Percentiles rank a stretch among this genome's conserved stretches.
Evolutionary conservation across 2,113 vertebrate genomes (phyloP).

Genomic region (Dipodomys ordii): DNA sequence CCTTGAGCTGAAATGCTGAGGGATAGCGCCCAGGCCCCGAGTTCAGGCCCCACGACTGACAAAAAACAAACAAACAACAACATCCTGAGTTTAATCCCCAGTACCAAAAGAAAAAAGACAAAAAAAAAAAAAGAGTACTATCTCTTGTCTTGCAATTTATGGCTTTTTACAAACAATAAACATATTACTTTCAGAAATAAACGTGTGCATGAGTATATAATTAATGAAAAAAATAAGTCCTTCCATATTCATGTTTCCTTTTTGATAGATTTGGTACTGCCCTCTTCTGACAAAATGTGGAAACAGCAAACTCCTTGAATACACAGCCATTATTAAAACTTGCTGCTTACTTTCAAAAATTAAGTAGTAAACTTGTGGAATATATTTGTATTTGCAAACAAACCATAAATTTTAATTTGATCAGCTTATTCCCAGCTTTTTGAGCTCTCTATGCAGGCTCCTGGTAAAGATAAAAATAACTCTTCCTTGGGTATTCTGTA

Average conservation of each 20-base stretch:
- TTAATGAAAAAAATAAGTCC: neutral
- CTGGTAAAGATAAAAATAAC: constrained; percentile 15
- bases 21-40: no score
- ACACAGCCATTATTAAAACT: constrained; percentile 13
- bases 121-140: neutral
- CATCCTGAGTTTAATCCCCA: no score
- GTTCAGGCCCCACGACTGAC: no score
- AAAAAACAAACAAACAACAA: no score
- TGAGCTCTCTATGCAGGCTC: neutral
- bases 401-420: constrained; percentile 9
- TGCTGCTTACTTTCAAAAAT: constrained; percentile 26
- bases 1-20: no score
- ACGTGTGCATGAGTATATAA: neutral
- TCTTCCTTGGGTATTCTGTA: neutral
- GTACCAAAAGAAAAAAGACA: no score
- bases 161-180: neutral
- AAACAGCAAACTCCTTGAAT: constrained; percentile 22
- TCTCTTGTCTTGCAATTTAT: neutral
- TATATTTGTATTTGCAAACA: neutral
- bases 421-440: neutral
- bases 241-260: neutral
- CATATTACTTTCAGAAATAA: constrained; percentile 35
- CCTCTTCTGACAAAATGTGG: constrained; percentile 63
- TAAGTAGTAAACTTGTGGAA: neutral
- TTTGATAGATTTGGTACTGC: constrained; percentile 33